Conservation (phyloP, 2,888 invertebrate genomes). For the Dasysyrphus tricinctus region DNA sequence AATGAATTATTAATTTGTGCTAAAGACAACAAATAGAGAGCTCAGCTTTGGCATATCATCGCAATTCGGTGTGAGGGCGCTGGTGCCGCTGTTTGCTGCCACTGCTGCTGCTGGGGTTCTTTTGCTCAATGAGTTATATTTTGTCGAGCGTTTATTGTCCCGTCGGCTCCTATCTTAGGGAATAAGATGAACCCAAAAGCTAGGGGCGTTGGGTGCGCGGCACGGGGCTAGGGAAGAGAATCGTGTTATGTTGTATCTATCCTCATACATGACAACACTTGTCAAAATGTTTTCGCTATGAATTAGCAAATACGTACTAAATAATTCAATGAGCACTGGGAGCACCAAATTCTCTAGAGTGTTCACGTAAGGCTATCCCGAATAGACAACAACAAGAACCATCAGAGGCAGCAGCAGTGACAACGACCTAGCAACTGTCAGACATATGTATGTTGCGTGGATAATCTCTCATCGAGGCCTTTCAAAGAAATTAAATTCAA, state of each 20-base stretch:
- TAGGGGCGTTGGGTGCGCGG: not conserved
- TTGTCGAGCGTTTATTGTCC: slow-evolving; percentile 44
- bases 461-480: slow-evolving; percentile 48
- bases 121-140: slow-evolving; percentile 16
- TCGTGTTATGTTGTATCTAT: slow-evolving; percentile 50
- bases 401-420: not conserved
- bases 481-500: slow-evolving; percentile 57
- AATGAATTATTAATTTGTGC: slow-evolving; percentile 74
- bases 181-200: not conserved
- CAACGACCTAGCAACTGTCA: slow-evolving; percentile 37
- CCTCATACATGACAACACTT: slow-evolving; percentile 72
- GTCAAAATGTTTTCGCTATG: slow-evolving; percentile 74
- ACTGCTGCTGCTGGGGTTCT: not conserved
- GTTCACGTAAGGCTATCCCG: slow-evolving; percentile 38
- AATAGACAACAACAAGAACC: slow-evolving; percentile 7
- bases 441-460: slow-evolving; percentile 51
- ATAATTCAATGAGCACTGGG: slow-evolving; percentile 68
- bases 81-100: slow-evolving; percentile 4
- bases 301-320: slow-evolving; percentile 72
- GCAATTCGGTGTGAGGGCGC: slow-evolving; percentile 9
- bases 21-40: slow-evolving; percentile 64
- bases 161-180: slow-evolving; percentile 28
- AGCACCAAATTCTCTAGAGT: slow-evolving; percentile 58
- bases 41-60: slow-evolving; percentile 36
- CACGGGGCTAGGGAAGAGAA: not conserved